Percentiles rank a stretch among this genome's conserved stretches.
Evolutionary conservation across 1,140 invertebrate species (phyloP).

Genomic region (Wasmannia auropunctata): DNA sequence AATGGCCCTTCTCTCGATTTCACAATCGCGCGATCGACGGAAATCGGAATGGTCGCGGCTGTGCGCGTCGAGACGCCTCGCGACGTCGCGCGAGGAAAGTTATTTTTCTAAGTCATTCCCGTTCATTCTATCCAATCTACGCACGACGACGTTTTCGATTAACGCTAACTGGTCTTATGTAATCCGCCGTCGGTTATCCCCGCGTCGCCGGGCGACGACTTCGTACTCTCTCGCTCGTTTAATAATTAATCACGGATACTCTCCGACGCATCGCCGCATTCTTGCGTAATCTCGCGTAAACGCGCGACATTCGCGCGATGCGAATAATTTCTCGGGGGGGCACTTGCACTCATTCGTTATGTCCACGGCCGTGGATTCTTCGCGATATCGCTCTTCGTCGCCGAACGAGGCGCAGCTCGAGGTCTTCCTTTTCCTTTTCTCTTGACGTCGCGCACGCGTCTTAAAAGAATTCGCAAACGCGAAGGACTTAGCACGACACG

Average conservation of each 20-base stretch:
- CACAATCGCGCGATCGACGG: neutral
- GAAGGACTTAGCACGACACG: conserved; percentile 26
- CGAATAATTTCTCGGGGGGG: conserved; percentile 38
- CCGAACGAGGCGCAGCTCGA: neutral
- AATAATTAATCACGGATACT: conserved; percentile 49
- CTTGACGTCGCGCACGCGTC: neutral
- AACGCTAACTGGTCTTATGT: conserved; percentile 45
- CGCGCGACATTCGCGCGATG: neutral
- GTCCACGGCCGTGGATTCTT: neutral
- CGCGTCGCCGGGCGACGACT: neutral
- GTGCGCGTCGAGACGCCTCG: neutral
- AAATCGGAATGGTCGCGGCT: neutral
- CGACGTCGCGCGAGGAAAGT: conserved; percentile 11
- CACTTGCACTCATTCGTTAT: neutral
- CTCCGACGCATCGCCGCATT: neutral
- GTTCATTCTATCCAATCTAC: conserved; percentile 44
- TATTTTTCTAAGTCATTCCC: conserved; percentile 43
- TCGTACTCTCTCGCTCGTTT: conserved; percentile 35
- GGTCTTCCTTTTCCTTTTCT: neutral
- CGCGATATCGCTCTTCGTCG: neutral
- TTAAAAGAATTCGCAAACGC: conserved; percentile 48
- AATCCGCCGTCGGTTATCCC: conserved; percentile 41
- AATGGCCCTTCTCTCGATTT: neutral
- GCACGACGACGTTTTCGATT: conserved; percentile 41
- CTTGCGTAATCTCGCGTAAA: conserved; percentile 41